phyloP scores from a whole-genome alignment of 2,888 invertebrate species.

The Phasia obesa region DNA sequence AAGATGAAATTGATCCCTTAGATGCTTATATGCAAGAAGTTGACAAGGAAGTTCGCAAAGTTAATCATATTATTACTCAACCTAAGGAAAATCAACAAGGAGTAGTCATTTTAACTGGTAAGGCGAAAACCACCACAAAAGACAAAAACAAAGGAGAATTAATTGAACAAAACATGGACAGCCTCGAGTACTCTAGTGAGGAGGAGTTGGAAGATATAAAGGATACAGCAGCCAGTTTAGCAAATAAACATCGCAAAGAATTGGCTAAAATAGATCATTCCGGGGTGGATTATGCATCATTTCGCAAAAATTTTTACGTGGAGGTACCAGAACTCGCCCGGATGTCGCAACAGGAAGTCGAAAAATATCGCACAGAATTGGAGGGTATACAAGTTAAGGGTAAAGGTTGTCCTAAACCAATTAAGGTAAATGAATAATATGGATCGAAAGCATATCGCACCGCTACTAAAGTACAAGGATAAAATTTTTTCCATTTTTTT shows the following conservation, averaged over 20 bases:
- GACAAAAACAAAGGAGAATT: conserved; percentile 95
- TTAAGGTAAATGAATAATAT: conserved; percentile 84
- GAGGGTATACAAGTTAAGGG: conserved; percentile 98
- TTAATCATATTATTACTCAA: conserved; percentile 82
- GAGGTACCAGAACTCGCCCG: conserved; percentile 97
- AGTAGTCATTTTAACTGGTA: conserved; percentile 91
- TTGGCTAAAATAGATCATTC: conserved; percentile 96
- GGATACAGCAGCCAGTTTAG: conserved; percentile 93
- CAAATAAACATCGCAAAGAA: conserved; percentile 96
- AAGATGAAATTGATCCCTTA: conserved; percentile 95
- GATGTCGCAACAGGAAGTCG: conserved; percentile 94
- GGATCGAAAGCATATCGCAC: too few species aligned
- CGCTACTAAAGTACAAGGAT: neutral
- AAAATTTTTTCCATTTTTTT: neutral
- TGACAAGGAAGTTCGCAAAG: conserved; percentile 84
- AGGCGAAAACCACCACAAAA: conserved; percentile 89
- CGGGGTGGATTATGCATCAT: conserved; percentile 92
- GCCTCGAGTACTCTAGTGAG: conserved; percentile 98
- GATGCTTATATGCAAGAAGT: conserved; percentile 98
- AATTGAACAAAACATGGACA: conserved; percentile 99
- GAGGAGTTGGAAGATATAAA: conserved; percentile 97
- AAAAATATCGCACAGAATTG: conserved; percentile 92
- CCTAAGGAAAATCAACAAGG: conserved; percentile 83
- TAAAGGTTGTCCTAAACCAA: conserved; percentile 97
- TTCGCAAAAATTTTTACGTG: conserved; percentile 97